Evolutionary conservation across 2,113 vertebrate genomes (phyloP), one percentile per base, ranked within the genome.

Genomic region (Pangasianodon gigas): DNA sequence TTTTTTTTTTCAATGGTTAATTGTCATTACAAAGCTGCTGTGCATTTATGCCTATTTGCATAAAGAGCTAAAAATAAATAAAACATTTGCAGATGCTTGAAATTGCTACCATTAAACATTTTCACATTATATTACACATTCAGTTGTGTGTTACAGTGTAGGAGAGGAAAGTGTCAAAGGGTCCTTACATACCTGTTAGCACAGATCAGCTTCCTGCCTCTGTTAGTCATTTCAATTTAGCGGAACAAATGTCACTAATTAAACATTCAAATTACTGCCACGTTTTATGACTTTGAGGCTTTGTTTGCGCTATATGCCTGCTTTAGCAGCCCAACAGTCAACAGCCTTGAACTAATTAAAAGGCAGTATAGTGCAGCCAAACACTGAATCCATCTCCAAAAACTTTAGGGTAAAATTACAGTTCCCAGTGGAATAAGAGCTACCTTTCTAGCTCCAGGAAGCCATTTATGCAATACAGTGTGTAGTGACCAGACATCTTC

Each of bases 271-370:
- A 60, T 60, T 62, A 52, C 75, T 65, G n/a, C 75, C 44, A 65
- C 41, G 24, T 88, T 88, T 88, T 65, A 88, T 81, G 77, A 62
- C 44, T 80, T 88, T 52, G 18, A 81, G 29, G 75, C 87, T 81
- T 79, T 46, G 41, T 80, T 88, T 80, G 54, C 26, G 24, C 29
- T 80, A 6, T 44, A 51, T 88, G 86, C 56, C 56, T 88, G 77
- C 29, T 88, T 65, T 67, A 26, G 87, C 80, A 84, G 51, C 32
- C 51, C 7, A 71, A 41, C 51, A 58, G 32, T 84, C 24, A 56
- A 84, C 60, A 58, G 51, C 65, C 87, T 71, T 84, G 65, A 58
- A 71, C 65, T 89, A 44, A 84, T 88, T 89, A 71, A 84, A 71
- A 81, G 56, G 74, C 41, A 60, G 77, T 79, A 26, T 54, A 52